Evolutionary conservation across 2,113 vertebrate species (phyloP).

Genomic region (Corydoras maculifer): DNA sequence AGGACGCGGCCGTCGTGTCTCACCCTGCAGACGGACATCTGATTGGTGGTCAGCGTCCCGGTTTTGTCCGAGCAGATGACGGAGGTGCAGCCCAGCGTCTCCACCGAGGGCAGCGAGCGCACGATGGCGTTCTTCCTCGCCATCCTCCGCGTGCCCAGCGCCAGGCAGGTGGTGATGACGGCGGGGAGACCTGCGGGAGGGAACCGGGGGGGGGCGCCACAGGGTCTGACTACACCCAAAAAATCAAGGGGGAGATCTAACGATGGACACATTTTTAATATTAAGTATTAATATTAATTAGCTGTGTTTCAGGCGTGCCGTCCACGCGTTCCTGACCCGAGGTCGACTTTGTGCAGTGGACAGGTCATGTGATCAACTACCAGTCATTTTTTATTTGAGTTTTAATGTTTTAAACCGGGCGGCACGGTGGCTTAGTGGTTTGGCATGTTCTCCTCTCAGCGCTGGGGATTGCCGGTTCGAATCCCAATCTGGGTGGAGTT

Average conservation of each 20-base stretch:
- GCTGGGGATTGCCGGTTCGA: too few relatives aligned
- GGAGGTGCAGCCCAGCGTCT: conserved; percentile 70
- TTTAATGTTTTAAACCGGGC: too few relatives aligned
- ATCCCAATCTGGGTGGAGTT: too few relatives aligned
- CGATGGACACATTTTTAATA: too few relatives aligned
- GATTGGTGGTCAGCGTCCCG: conserved; percentile 70
- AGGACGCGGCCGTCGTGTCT: conserved; percentile 35
- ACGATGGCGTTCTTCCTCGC: conserved; percentile 71
- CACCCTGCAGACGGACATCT: conserved; percentile 74
- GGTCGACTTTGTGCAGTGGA: too few relatives aligned
- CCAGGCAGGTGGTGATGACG: conserved; percentile 82
- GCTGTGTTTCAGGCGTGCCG: too few relatives aligned
- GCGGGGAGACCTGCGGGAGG: conserved; percentile 63
- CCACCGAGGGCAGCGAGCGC: conserved; percentile 67
- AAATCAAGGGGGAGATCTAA: not conserved
- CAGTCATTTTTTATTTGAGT: too few relatives aligned
- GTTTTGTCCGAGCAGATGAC: conserved; percentile 73
- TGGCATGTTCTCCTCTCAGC: too few relatives aligned
- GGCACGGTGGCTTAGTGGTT: too few relatives aligned
- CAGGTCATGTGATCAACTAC: too few relatives aligned
- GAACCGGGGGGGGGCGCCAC: not conserved
- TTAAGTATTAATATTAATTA: too few relatives aligned
- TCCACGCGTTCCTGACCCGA: too few relatives aligned
- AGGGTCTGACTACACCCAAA: not conserved
- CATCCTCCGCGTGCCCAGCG: conserved; percentile 69